Conservation (phyloP, 2,888 invertebrate genomes). For the Thymelicus lineola region DNA sequence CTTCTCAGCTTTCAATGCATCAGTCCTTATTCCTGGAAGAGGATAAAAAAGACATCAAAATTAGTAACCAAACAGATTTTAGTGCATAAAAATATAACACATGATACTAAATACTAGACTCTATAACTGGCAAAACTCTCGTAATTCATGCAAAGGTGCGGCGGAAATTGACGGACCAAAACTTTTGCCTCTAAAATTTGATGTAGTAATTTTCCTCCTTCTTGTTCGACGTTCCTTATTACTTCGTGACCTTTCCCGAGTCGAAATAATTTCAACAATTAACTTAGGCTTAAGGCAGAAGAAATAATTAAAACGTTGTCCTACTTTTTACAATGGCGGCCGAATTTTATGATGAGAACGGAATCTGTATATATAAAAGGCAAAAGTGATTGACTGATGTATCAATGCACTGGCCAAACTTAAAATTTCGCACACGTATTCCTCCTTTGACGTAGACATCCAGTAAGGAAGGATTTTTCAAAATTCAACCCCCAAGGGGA, state of each 20-base stretch:
- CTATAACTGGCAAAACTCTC: constrained; percentile 1
- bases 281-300: constrained; percentile 27
- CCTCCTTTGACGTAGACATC: too few relatives aligned
- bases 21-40: too few relatives aligned
- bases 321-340: constrained; percentile 23
- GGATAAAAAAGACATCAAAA: too few relatives aligned
- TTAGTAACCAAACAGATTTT: too few relatives aligned
- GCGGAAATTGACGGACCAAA: constrained; percentile 25
- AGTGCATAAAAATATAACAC: too few relatives aligned
- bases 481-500: too few relatives aligned
- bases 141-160: constrained; percentile 32
- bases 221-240: constrained; percentile 30
- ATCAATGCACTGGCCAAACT: too few relatives aligned
- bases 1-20: too few relatives aligned
- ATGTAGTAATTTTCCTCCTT: constrained; percentile 29
- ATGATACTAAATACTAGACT: neutral
- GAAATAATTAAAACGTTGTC: constrained; percentile 31
- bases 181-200: constrained; percentile 33
- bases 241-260: constrained; percentile 32
- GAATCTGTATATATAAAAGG: neutral
- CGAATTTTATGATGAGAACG: constrained; percentile 20
- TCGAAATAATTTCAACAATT: constrained; percentile 37
- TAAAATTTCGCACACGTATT: too few relatives aligned
- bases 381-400: too few relatives aligned
- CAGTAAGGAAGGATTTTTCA: too few relatives aligned